Base-by-base conservation (phyloP, 2,888 invertebrate genomes). In the Chesias legatella region DNA sequence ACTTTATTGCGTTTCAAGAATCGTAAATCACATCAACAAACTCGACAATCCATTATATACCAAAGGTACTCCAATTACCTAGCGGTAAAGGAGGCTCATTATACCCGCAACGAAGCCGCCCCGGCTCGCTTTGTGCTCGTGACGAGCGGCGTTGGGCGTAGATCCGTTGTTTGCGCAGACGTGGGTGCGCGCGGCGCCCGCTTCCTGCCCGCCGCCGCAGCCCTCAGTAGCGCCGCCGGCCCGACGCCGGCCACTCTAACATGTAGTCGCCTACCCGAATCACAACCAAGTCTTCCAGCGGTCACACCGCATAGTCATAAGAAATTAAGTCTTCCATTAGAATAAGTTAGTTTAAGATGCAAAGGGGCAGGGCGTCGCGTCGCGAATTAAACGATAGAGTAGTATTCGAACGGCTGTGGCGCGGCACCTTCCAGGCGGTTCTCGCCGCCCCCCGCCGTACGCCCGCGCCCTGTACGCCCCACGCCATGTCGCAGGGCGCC, bases 341-440 rank as follows among this genome's bases (percentile, higher is more conserved):
- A 41, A 58, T 76, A 79, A 79, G 71, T 74, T 73, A 70, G 62
- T 55, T 67, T 79, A 84, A 77, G 72, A 85, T 85, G 86, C 79
- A 81, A 66, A 74, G 83, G 67, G 83, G 82, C 53, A 81, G 81
- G 72, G 88, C 73, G 65, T 63, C 80, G 81, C 81, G 80, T 58
- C 80, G 83, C 78, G 77, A 79, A 48, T 67, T 67, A 50, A 90
- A 91, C 59, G 91, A 92, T 58, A 88, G 92, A 46, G 85, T 91
- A 23, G 91, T 93, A 39, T 94, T 94, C 73, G 93, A 94, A 61
- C 85, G 93, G 10, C 82, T 94, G 34, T 94, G 94, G 94, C 90
- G 92, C 27, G 93, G 93, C 38, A 90, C 91, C 27, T 91, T 91
- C 62, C 88, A 86, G 61, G 81, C 88, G 38, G 88, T 88, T 47